phyloP scores from a whole-genome alignment of 2,113 vertebrate species.

The Cacatua alba region DNA sequence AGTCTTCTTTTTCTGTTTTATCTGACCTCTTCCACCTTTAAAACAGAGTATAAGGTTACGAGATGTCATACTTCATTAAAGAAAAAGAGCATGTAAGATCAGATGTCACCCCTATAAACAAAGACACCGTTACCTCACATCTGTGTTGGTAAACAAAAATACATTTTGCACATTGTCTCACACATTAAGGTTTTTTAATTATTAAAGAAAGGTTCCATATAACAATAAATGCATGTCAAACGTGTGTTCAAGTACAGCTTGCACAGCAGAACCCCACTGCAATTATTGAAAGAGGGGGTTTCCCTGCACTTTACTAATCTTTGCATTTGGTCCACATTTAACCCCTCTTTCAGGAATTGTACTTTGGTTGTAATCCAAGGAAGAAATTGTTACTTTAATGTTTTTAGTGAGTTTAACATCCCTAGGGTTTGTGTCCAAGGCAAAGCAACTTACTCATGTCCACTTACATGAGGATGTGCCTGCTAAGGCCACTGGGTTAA shows the following conservation, averaged over 20 bases:
- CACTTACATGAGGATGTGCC: not conserved
- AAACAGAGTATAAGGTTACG: not conserved
- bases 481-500: not conserved
- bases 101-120: not conserved
- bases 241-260: not conserved
- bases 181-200: not conserved
- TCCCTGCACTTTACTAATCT: not conserved
- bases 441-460: not conserved
- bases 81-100: not conserved
- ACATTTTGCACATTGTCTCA: not conserved
- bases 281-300: not conserved
- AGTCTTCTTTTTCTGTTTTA: conserved; percentile 99
- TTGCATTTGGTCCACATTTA: not conserved
- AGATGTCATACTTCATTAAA: not conserved
- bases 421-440: not conserved
- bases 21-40: conserved; percentile 94
- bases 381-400: not conserved
- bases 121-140: not conserved
- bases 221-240: not conserved
- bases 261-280: not conserved
- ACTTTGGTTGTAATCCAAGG: not conserved
- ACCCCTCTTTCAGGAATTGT: not conserved
- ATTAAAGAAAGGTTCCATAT: not conserved
- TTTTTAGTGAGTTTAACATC: not conserved
- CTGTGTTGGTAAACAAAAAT: not conserved